Evolutionary conservation across 2,888 invertebrate species (phyloP), one percentile per base, ranked within the genome.

Genomic region (Strigamia maritima): DNA sequence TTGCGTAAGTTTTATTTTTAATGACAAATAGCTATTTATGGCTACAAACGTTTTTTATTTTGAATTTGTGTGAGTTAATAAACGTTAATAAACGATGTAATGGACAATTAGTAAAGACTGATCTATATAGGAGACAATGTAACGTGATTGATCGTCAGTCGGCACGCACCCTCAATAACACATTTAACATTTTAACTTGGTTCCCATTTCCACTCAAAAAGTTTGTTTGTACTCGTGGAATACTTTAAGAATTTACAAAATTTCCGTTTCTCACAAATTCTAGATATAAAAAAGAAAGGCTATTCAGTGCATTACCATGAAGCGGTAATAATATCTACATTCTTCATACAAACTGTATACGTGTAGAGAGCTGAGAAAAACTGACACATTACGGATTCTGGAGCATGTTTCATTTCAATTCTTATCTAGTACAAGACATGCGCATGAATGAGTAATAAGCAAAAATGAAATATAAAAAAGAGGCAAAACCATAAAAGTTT

Each of bases 341-440:
- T 14, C 14, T n/a, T 44, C 44, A 12, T 44, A 44, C n/a, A 44
- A 44, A 44, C 44, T 12, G 44, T 10, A n/a, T 14, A 4, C 12
- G 44, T 44, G 16, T 44, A 44, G n/a, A 44, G n/a, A 3, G n/a
- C 44, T n/a, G 22, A 65, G 24, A 65, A 22, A 65, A 65, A 65
- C 60, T 65, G 60, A 65, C 60, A 65, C 60, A 24, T 65, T 65
- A 65, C 24, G 60, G 12, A 65, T 65, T 65, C 60, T 22, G 7
- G 22, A 65, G 22, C 60, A 12, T 22, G 19, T 65, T 65, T 65
- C 60, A 24, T 65, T 65, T 22, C 60, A 65, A 65, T 24, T 65
- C 24, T 0, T 65, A 24, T 24, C 19, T 6, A 65, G 22, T 65
- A 12, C 22, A n/a, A 49, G 60, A 65, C 22, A 24, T 65, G 24